phyloP scores from a whole-genome alignment of 2,113 vertebrate genomes.

The Aspidoscelis tigris region DNA sequence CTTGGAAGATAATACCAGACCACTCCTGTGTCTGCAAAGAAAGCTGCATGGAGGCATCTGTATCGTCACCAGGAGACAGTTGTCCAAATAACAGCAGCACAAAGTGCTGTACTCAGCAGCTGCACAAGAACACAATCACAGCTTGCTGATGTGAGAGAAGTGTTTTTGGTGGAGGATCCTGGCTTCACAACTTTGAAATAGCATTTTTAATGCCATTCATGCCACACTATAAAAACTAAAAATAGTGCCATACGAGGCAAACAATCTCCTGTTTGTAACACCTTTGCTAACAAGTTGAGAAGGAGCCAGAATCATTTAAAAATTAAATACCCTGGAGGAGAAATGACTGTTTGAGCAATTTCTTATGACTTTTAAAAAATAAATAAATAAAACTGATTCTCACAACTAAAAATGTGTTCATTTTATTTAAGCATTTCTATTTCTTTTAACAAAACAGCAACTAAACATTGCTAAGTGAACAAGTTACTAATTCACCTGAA shows the following conservation, averaged over 20 bases:
- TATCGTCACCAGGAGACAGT: no score
- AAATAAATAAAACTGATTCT: neutral
- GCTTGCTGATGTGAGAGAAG: neutral
- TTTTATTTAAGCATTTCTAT: neutral
- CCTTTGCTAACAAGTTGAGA: conserved; percentile 21
- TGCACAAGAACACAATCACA: neutral
- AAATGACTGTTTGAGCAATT: neutral
- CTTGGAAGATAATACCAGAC: no score
- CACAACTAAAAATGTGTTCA: neutral
- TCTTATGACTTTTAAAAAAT: neutral
- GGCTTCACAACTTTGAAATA: conserved; percentile 18
- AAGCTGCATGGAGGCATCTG: no score
- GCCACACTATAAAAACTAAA: conserved; percentile 13
- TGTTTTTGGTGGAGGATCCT: neutral
- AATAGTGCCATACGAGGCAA: conserved; percentile 3
- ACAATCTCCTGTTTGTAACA: conserved; percentile 19
- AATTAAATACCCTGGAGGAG: conserved; percentile 1
- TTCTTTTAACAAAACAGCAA: neutral
- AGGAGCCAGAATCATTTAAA: conserved; percentile 14
- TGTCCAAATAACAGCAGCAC: no score
- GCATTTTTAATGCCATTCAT: neutral
- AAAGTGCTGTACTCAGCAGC: neutral
- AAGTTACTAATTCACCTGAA: neutral
- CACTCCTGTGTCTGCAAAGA: no score
- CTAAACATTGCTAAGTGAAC: neutral